These are phyloP conservation scores for Leptinotarsa peninsularis DNA, from an alignment of 2,888 invertebrate genomes.

Conservation along the genomic window DNA sequence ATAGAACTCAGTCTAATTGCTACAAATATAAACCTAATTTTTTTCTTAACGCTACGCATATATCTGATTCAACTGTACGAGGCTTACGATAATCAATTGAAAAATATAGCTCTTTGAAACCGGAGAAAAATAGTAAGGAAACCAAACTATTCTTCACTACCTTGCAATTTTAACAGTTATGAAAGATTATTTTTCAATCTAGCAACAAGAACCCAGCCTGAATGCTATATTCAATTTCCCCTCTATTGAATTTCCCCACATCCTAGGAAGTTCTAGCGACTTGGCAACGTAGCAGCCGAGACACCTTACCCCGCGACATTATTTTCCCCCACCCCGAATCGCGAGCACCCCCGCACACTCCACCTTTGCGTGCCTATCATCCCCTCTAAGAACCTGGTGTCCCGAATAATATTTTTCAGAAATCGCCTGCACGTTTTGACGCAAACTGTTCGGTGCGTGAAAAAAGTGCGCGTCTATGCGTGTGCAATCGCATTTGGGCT, in stretches of 20 bases:
- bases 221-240: too few relatives aligned
- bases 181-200: too few relatives aligned
- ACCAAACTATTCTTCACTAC: too few relatives aligned
- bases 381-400: conserved; percentile 60
- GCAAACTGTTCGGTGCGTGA: conserved; percentile 63
- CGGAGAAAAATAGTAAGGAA: too few relatives aligned
- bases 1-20: too few relatives aligned
- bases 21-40: too few relatives aligned
- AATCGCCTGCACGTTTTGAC: conserved; percentile 65
- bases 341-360: conserved; percentile 58
- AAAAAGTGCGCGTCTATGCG: conserved; percentile 61
- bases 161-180: too few relatives aligned
- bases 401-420: conserved; percentile 65
- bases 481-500: conserved; percentile 48
- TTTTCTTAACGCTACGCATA: too few relatives aligned
- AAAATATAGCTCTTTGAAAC: too few relatives aligned
- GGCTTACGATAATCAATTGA: too few relatives aligned
- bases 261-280: background rate
- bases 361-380: conserved; percentile 61
- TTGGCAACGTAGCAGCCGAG: conserved; percentile 45
- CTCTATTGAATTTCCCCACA: background rate
- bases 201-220: too few relatives aligned
- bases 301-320: conserved; percentile 60
- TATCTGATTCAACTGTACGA: too few relatives aligned
- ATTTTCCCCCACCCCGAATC: conserved; percentile 54